Conservation (phyloP, 2,113 vertebrate genomes). For the Eidolon helvum region DNA sequence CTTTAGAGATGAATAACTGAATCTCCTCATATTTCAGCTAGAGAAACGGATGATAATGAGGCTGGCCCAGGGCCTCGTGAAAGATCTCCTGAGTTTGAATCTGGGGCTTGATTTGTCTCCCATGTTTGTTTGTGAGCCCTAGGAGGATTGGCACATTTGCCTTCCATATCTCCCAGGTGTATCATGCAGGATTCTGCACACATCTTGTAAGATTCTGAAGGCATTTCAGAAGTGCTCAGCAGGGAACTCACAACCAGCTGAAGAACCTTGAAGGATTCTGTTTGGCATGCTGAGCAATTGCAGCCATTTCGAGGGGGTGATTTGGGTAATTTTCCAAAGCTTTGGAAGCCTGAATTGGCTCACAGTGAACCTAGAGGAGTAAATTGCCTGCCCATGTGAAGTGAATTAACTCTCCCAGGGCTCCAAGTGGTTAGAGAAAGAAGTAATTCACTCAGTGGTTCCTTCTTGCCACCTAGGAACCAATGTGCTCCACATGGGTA, state of each 20-base stretch:
- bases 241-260: background rate
- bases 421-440: conserved; percentile 1
- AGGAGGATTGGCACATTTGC: background rate
- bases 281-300: background rate
- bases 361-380: background rate
- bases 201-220: background rate
- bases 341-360: background rate
- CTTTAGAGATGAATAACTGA: background rate
- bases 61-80: background rate
- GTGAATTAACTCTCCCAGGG: conserved; percentile 26
- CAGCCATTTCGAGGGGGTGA: background rate
- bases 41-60: background rate
- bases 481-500: background rate
- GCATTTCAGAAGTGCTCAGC: conserved; percentile 2
- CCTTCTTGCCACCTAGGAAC: background rate
- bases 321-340: conserved; percentile 60
- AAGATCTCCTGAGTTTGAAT: background rate
- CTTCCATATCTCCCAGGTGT: background rate
- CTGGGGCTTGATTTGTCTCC: background rate
- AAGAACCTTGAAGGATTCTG: background rate
- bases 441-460: conserved; percentile 44
- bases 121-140: background rate
- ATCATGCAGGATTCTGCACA: background rate
- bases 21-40: background rate
- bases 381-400: conserved; percentile 53